A percentile compares a stretch with the other conserved stretches of the same genome.
Conservation (phyloP, 2,888 invertebrate genomes). For the Heliconius cydno region DNA sequence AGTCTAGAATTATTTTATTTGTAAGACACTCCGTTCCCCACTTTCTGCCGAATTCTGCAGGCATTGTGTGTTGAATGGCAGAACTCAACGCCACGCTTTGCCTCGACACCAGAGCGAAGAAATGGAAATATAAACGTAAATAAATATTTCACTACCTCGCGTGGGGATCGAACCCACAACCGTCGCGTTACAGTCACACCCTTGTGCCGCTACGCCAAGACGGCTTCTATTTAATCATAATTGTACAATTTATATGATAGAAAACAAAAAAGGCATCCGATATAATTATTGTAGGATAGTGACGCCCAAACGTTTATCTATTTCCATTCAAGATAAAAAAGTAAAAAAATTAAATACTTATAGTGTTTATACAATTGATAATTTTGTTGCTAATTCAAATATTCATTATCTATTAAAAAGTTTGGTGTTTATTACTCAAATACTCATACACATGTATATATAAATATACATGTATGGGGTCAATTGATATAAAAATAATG, state of each 20-base stretch:
- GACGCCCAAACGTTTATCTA: slow-evolving; percentile 14
- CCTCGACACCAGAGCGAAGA: too few species aligned
- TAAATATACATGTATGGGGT: too few species aligned
- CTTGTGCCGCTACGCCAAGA: too few species aligned
- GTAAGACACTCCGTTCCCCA: too few species aligned
- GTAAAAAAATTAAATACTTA: background rate
- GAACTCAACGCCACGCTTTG: too few species aligned
- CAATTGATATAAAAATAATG: background rate
- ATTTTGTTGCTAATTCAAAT: slow-evolving; percentile 1
- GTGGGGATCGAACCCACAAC: too few species aligned
- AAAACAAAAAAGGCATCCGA: background rate
- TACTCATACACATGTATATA: background rate
- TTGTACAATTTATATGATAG: background rate
- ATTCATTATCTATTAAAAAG: background rate
- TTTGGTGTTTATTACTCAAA: background rate
- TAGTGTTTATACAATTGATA: background rate
- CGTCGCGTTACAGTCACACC: too few species aligned
- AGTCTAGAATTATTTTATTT: too few species aligned
- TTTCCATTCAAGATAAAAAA: slow-evolving; percentile 12
- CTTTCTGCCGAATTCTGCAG: too few species aligned
- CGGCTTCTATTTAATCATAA: background rate
- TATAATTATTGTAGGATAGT: background rate
- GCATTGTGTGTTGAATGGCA: too few species aligned
- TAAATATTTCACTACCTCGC: too few species aligned
- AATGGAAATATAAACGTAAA: too few species aligned